Evolutionary conservation across 2,113 vertebrate genomes (phyloP).

Genomic region (Pagrus major): DNA sequence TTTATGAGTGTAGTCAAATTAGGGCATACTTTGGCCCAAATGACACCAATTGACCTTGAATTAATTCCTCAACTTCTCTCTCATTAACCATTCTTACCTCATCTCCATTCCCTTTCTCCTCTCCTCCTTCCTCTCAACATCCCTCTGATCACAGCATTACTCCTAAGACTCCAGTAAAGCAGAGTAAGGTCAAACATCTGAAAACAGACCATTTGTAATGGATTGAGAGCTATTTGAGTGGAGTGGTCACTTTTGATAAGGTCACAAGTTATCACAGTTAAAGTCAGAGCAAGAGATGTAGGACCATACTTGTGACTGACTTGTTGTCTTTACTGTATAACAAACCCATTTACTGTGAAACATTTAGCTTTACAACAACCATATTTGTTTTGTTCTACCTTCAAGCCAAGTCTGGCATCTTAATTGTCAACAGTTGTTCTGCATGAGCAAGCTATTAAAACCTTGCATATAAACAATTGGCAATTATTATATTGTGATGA

Average conservation of each 20-base stretch:
- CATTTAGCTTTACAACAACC: background rate
- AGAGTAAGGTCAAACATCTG: slow-evolving; percentile 31
- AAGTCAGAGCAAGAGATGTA: background rate
- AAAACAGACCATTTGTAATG: background rate
- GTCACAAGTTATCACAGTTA: slow-evolving; percentile 13
- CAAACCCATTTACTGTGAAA: background rate
- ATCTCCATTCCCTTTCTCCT: background rate
- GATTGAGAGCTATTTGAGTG: background rate
- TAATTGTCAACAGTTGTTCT: background rate
- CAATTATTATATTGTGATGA: too few relatives aligned
- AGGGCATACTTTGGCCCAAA: background rate
- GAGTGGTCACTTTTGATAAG: background rate
- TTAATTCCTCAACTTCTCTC: slow-evolving; percentile 9
- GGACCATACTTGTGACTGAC: background rate
- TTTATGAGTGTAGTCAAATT: slow-evolving; percentile 14
- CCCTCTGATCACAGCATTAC: slow-evolving; percentile 21
- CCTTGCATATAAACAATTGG: background rate
- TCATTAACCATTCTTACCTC: background rate
- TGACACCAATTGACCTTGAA: slow-evolving; percentile 8
- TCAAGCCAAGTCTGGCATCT: background rate
- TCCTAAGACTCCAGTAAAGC: slow-evolving; percentile 26
- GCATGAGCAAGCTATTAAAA: background rate
- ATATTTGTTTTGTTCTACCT: background rate
- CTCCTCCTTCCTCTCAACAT: background rate
- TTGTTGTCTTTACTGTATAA: background rate